Evolutionary conservation across 2,888 invertebrate species (phyloP), one percentile per base, ranked within the genome.

Genomic region (Caenorhabditis angaria): DNA sequence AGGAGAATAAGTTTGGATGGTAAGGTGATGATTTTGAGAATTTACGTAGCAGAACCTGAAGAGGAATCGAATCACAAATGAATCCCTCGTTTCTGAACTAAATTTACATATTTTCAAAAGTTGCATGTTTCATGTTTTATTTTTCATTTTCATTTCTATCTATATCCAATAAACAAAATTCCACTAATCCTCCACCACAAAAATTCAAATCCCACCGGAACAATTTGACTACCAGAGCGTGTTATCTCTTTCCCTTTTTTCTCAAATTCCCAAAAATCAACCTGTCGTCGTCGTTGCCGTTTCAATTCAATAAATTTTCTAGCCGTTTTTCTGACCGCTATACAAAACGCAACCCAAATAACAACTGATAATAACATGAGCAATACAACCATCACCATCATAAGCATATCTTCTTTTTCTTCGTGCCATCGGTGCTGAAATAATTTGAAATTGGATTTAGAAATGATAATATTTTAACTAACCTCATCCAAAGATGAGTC

Each of bases 281-380:
- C 83, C 78, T 81, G 75, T 78, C 83, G 66, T 60, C 76, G 63
- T 47, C 82, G 70, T 61, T 78, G 77, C 54, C 81, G 66, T 69
- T 82, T 83, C 61, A 80, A 41, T 67, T 80, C 80, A 28, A 80
- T 65, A 54, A 80, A 72, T 60, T 77, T 76, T 58, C 74, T 68
- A 28, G 78, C 78, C 47, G 81, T 78, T 67, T 78, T 70, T 24
- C 77, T 71, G 6, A 83, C 73, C 14, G 83, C 83, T 27, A 81
- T 61, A 62, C 82, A 82, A 58, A 83, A 82, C 3, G 82, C 80
- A 5, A 82, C 80, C 83, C 83, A 83, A 25, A 83, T 76, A 47
- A 83, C 81, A 47, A 81, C 76, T 50, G 83, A 82, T 51, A 83
- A 65, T 64, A 83, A 48, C 54, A 83, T 65, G 27, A 83, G 73